Conservation (phyloP, 2,113 vertebrate genomes). For the Lophius piscatorius region DNA sequence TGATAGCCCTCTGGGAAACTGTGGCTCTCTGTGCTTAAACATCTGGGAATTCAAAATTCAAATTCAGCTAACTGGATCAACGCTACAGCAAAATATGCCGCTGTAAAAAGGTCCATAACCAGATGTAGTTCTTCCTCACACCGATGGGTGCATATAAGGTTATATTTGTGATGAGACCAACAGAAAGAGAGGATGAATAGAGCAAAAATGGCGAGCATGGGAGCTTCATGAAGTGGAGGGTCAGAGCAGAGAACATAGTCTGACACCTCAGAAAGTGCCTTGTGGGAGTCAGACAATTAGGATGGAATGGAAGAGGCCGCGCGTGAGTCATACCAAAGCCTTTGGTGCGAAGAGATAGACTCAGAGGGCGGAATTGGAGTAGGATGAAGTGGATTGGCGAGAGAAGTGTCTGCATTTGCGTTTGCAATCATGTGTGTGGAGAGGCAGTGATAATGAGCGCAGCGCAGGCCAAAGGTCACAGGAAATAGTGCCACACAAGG, state of each 20-base stretch:
- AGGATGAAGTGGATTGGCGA: conserved; percentile 45
- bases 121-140: conserved; percentile 5
- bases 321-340: conserved; percentile 56
- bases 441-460: conserved; percentile 35
- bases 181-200: background rate
- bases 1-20: background rate
- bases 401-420: conserved; percentile 18
- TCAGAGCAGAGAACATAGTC: conserved; percentile 32
- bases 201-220: conserved; percentile 27
- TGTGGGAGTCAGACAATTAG: conserved; percentile 70
- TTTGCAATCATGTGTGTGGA: background rate
- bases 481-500: conserved; percentile 3
- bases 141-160: background rate
- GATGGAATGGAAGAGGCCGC: conserved; percentile 52
- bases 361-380: conserved; percentile 37
- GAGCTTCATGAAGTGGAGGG: conserved; percentile 24
- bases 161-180: background rate
- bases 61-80: background rate
- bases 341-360: conserved; percentile 49
- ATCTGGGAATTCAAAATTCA: background rate
- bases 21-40: background rate
- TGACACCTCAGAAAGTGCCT: conserved; percentile 48
- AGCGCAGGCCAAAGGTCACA: conserved; percentile 27
- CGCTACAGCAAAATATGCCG: background rate
- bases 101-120: background rate